Evolutionary conservation across 23 tunicate species (phyloP).

Genomic region (Botrylloides violaceus): DNA sequence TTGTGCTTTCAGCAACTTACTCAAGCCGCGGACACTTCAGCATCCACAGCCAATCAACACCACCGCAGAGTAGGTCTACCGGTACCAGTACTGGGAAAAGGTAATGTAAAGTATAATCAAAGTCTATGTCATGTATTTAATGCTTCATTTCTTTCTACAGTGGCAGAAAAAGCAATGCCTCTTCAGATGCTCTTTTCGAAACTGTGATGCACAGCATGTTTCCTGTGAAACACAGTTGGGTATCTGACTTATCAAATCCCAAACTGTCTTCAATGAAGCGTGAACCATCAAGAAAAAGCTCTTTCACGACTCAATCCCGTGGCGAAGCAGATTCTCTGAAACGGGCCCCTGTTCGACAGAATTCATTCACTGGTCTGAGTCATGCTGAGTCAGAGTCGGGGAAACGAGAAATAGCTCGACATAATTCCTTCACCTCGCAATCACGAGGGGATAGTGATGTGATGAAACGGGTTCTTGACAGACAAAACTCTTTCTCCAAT

Average conservation of each 20-base stretch:
- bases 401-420: not conserved
- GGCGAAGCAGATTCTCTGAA: not conserved
- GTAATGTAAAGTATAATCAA: no score
- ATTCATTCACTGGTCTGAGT: slow-evolving; percentile 32
- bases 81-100: no score
- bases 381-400: not conserved
- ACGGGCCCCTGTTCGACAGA: slow-evolving; percentile 26
- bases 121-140: not conserved
- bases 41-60: slow-evolving; percentile 14
- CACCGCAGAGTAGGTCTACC: slow-evolving; percentile 9
- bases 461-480: not conserved
- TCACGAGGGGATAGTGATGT: not conserved
- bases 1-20: slow-evolving; percentile 17
- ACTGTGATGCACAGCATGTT: slow-evolving; percentile 40
- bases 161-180: slow-evolving; percentile 12
- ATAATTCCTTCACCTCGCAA: not conserved
- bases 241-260: not conserved
- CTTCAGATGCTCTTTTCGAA: slow-evolving; percentile 6
- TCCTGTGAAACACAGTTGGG: slow-evolving; percentile 10
- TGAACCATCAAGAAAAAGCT: not conserved
- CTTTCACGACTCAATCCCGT: not conserved
- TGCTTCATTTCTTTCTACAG: not conserved
- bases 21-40: slow-evolving; percentile 30
- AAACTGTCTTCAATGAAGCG: not conserved
- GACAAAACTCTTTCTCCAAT: not conserved